Evolutionary conservation across 2,113 vertebrate genomes (phyloP), one percentile per base, ranked within the genome.

Genomic region (Falcunculus frontatus): DNA sequence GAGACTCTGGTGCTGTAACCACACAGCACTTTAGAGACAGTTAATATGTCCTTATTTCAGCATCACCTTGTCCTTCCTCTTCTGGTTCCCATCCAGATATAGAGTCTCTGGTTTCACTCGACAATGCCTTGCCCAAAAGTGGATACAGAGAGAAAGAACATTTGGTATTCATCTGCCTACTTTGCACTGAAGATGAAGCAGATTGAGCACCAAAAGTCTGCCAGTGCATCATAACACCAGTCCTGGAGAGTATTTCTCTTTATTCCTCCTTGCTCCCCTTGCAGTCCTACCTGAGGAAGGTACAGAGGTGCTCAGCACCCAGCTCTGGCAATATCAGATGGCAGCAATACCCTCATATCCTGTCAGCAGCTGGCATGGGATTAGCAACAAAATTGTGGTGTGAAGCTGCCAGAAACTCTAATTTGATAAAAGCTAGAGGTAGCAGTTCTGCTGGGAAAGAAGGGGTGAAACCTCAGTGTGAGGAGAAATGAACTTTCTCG

Each of bases 41-140:
- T 42, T 5, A 13, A 13, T 14, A 11, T 1, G 2, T 9, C 9
- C 27, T 62, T 32, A 42, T 18, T 77, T 53, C 35, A 80, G 50
- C 44, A 65, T 35, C 33, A 20, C 13, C 3, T 18, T 55, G 23
- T 73, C 29, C 30, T 77, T 19, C 69, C 47, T 22, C 42, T 68
- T n/a, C 44, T 55, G 56, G 6, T 26, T 77, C 72, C 56, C 35
- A 47, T 5, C 32, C 23, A 22, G 23, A 4, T 2, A 4, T 18
- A 73, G 42, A 70, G 53, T 12, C 41, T 69, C 57, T 42, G 42
- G 3, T 30, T 80, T 55, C 59, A 21, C 33, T 46, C 30, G 4
- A 8, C 2, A 1, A 9, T 23, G 8, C 13, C 16, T 86, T 69
- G 11, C 8, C 46, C 0, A 0, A 4, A 21, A 47, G 22, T 9